These are phyloP conservation scores for Drosophila willistoni DNA, from an alignment of 1,140 invertebrate genomes.

Conservation along the genomic window DNA sequence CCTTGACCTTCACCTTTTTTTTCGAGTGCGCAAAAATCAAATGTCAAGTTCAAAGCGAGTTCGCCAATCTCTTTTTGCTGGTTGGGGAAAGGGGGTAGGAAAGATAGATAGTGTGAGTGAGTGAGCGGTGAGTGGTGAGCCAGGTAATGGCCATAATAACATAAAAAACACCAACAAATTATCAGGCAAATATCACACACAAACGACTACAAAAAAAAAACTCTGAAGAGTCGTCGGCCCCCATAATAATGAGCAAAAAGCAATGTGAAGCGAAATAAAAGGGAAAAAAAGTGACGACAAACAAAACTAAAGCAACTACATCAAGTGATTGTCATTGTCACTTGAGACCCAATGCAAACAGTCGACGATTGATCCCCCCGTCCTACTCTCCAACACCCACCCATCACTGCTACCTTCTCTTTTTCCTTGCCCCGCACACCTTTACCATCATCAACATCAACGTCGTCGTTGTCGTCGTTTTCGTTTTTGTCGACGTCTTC, in stretches of 20 bases:
- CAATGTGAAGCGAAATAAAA: background rate
- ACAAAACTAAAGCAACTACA: slow-evolving; percentile 29
- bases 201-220: slow-evolving; percentile 30
- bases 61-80: slow-evolving; percentile 40
- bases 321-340: slow-evolving; percentile 72
- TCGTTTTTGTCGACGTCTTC: background rate
- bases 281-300: slow-evolving; percentile 57
- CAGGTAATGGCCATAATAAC: slow-evolving; percentile 62
- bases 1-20: slow-evolving; percentile 65
- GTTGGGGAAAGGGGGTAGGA: background rate
- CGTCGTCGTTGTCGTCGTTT: too few species aligned
- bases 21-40: slow-evolving; percentile 65
- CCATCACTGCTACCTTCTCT: background rate
- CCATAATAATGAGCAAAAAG: slow-evolving; percentile 58
- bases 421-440: background rate
- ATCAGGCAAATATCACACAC: slow-evolving; percentile 50
- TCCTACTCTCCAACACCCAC: background rate
- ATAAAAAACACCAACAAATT: slow-evolving; percentile 73
- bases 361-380: background rate
- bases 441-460: background rate
- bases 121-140: slow-evolving; percentile 6
- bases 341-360: slow-evolving; percentile 66
- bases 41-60: slow-evolving; percentile 78
- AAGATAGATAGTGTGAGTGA: slow-evolving; percentile 20
- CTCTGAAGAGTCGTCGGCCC: slow-evolving; percentile 44